Base-by-base conservation (phyloP, 2,888 invertebrate genomes). In the Lasioglossum calceatum region DNA sequence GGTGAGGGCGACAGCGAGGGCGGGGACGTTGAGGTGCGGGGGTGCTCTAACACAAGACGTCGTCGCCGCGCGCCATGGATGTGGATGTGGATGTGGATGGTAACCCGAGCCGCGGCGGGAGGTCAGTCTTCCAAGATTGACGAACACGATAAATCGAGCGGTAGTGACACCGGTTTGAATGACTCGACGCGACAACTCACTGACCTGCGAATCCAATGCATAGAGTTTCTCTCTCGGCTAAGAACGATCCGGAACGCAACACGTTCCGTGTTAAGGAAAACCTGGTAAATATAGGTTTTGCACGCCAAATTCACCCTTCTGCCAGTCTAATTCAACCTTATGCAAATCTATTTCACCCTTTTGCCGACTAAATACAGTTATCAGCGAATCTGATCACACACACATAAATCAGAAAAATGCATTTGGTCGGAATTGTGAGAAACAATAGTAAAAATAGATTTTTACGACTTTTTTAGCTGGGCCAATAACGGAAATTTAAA, bases 181-280 rank as follows among this genome's bases (percentile, higher is more conserved):
- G 92, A 95, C 92, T 89, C 92, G 93, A 93, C 91, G 92, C 93
- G 95, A 95, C 95, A 94, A 92, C 94, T 90, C 95, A 95, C 93
- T 95, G 95, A 95, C 95, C 95, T 94, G 95, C 94, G 93, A 95
- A 95, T 95, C 94, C 95, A 94, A 94, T 95, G 94, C 95, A 94
- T 94, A 93, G 91, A 91, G 90, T 91, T 91, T 90, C 91, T 91
- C 88, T 89, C 87, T 84, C 77, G 82, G 72, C 79, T 81, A 81
- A 44, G 70, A 72, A 50, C 83, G 58, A 47, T 50, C 79, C 77
- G 77, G 67, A 71, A 74, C 77, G 82, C 74, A 70, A 72, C 71
- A 71, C 67, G 75, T 39, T 27, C 42, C 77, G 64, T 39, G 72
- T 79, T 72, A 77, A n/a, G 71, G 71, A 86, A 85, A 71, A 77